phyloP scores from a whole-genome alignment of 2,113 vertebrate species.

The Amia ocellicauda region DNA sequence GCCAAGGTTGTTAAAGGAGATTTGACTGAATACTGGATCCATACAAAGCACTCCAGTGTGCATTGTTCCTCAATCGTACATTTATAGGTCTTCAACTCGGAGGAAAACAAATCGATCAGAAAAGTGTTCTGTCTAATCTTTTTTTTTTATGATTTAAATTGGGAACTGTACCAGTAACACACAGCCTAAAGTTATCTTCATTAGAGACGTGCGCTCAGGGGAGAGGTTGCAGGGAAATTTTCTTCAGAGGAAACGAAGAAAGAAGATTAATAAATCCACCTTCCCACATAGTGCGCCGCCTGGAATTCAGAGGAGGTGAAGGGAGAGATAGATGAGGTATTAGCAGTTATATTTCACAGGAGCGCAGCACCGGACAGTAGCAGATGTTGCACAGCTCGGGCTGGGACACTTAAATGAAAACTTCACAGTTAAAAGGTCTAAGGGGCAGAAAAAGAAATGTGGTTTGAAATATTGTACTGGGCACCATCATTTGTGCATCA shows the following conservation, averaged over 20 bases:
- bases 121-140: conserved; percentile 24
- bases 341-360: conserved; percentile 46
- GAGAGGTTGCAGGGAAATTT: conserved; percentile 39
- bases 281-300: conserved; percentile 47
- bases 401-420: conserved; percentile 50
- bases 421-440: conserved; percentile 41
- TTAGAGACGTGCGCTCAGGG: conserved; percentile 43
- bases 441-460: conserved; percentile 23
- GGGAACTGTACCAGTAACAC: conserved; percentile 31
- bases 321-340: conserved; percentile 54
- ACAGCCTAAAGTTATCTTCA: conserved; percentile 54
- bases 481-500: conserved; percentile 26
- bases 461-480: conserved; percentile 38
- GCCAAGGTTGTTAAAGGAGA: conserved; percentile 60
- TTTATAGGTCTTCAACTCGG: conserved; percentile 1
- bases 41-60: neutral
- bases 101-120: conserved; percentile 10
- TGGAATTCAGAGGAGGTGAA: conserved; percentile 9
- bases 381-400: conserved; percentile 46
- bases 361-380: conserved; percentile 42
- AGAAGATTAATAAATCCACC: conserved; percentile 58
- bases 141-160: neutral
- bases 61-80: too few species aligned
- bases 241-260: conserved; percentile 43
- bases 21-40: neutral